These are phyloP conservation scores for Copsychus sechellarum DNA, from an alignment of 2,113 vertebrate genomes.

Conservation along the genomic window DNA sequence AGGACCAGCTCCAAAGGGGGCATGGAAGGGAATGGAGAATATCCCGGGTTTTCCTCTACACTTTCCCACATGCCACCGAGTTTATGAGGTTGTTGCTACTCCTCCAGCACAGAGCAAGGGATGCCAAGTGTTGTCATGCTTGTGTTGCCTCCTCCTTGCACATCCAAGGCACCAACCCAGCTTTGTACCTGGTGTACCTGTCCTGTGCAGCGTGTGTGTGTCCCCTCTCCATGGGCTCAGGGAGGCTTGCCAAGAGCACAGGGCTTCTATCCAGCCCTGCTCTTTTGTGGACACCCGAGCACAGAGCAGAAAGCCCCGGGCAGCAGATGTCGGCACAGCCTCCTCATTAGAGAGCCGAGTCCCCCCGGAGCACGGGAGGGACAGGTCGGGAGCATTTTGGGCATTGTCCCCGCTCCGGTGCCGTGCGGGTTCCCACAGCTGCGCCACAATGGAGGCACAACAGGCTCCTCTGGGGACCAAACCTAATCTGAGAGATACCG, in stretches of 20 bases:
- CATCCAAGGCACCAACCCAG: background rate
- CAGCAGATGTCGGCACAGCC: background rate
- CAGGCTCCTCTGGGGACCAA: conserved; percentile 71
- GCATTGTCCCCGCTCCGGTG: conserved; percentile 42
- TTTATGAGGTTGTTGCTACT: background rate
- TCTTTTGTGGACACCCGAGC: background rate
- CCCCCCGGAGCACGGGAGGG: background rate
- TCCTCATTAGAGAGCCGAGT: background rate
- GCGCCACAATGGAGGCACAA: conserved; percentile 64
- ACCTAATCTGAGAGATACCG: conserved; percentile 74
- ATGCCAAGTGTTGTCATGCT: background rate
- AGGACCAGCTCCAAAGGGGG: background rate
- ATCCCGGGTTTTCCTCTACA: background rate
- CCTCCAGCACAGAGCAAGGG: background rate
- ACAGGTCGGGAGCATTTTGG: background rate
- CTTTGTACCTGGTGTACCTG: fast-evolving
- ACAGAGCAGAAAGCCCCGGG: background rate
- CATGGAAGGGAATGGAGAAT: fast-evolving
- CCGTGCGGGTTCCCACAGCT: conserved; percentile 70
- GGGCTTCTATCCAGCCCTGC: background rate
- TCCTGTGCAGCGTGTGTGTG: no score
- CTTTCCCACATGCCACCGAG: background rate
- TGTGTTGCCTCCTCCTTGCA: background rate
- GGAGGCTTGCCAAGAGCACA: background rate
- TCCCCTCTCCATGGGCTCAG: background rate